Conservation (phyloP, 92 coral and sea anemone genomes). For the Porites divaricata region DNA sequence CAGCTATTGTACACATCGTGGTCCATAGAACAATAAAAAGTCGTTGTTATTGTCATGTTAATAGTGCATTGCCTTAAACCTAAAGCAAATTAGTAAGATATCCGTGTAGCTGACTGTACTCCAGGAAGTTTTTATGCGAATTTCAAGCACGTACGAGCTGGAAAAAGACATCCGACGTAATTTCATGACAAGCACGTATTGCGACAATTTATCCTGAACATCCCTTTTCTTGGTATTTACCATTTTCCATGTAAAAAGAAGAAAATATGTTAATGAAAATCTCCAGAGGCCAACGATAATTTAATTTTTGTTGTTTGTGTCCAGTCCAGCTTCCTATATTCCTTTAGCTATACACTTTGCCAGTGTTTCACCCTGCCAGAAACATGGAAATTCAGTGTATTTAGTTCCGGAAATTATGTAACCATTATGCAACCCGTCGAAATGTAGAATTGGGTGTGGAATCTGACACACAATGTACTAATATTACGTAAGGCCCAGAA, state of each 20-base stretch:
- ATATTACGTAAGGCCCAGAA: no score
- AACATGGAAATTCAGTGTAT: no score
- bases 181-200: background rate
- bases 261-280: background rate
- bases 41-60: constrained; percentile 40
- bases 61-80: constrained; percentile 7
- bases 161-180: background rate
- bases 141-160: constrained; percentile 5
- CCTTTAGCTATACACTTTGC: no score
- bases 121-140: background rate
- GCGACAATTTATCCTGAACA: background rate
- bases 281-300: constrained; percentile 22
- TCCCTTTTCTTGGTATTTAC: background rate
- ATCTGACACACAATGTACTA: no score
- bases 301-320: background rate
- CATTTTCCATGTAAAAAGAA: background rate
- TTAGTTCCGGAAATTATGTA: no score
- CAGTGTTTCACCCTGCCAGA: no score
- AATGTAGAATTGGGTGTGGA: no score
- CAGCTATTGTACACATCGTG: constrained; percentile 18
- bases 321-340: background rate
- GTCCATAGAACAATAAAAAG: constrained; percentile 12
- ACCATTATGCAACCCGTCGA: no score
- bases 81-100: constrained; percentile 30
- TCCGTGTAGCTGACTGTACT: background rate